A percentile compares a stretch with the other conserved stretches of the same genome.
phyloP scores from a whole-genome alignment of 2,113 vertebrate species.

The Hippocampus comes region DNA sequence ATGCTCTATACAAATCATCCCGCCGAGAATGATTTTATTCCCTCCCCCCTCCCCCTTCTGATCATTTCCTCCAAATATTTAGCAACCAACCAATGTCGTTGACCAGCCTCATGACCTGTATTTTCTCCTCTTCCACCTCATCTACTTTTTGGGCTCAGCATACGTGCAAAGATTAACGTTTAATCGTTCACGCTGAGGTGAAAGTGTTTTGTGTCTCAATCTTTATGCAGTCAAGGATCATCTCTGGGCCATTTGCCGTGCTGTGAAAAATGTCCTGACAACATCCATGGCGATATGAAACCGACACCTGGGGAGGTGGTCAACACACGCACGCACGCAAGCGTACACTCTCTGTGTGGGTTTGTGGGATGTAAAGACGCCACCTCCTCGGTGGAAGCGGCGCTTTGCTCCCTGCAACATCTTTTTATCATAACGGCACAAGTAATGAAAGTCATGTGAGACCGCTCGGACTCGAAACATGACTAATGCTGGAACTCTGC shows the following conservation, averaged over 20 bases:
- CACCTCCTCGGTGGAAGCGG: constrained; percentile 29
- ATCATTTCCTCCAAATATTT: not conserved
- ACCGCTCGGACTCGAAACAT: constrained; percentile 51
- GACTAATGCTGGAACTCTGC: constrained; percentile 58
- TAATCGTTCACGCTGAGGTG: constrained; percentile 50
- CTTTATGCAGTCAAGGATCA: constrained; percentile 44
- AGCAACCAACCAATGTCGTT: not conserved
- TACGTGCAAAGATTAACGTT: constrained; percentile 47
- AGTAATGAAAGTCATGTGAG: constrained; percentile 60
- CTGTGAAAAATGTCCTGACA: constrained; percentile 18
- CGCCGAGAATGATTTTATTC: constrained; percentile 18
- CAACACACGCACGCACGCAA: constrained; percentile 3
- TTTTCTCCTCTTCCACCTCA: constrained; percentile 6
- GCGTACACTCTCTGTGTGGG: constrained; percentile 5
- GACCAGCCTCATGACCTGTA: constrained; percentile 8
- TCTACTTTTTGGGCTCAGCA: constrained; percentile 45
- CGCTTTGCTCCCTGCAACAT: constrained; percentile 45
- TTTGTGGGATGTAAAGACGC: constrained; percentile 27
- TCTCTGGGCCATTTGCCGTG: constrained; percentile 41
- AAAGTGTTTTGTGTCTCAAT: constrained; percentile 57
- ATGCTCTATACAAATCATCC: constrained; percentile 15
- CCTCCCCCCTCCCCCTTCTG: not conserved
- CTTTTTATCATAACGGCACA: constrained; percentile 54
- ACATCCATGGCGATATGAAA: constrained; percentile 37
- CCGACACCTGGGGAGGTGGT: constrained; percentile 10